Evolutionary conservation across 2,888 invertebrate genomes (phyloP).

Genomic region (Stenodema calcarata): DNA sequence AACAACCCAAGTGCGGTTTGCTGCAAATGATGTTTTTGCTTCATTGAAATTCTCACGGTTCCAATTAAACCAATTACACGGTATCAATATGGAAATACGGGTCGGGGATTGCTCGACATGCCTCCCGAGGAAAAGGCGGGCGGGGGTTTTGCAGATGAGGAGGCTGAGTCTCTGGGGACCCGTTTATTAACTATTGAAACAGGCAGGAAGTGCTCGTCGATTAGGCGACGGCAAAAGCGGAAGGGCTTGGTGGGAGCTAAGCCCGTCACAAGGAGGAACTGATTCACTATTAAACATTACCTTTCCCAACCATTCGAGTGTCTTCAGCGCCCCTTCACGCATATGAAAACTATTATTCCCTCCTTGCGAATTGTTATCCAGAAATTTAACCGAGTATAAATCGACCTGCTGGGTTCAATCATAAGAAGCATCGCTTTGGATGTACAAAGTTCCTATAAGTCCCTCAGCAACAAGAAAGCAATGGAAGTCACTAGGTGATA

Average conservation of each 20-base stretch:
- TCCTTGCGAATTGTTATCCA: too few species aligned
- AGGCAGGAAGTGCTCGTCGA: not conserved
- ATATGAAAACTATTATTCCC: too few species aligned
- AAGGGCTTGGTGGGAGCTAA: not conserved
- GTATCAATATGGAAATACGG: not conserved
- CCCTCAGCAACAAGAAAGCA: too few species aligned
- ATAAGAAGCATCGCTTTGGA: too few species aligned
- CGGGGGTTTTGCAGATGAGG: not conserved
- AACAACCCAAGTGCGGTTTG: too few species aligned
- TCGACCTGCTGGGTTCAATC: too few species aligned
- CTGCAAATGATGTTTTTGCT: too few species aligned
- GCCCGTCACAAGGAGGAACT: not conserved
- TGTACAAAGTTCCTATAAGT: too few species aligned
- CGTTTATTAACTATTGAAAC: not conserved
- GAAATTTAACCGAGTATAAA: too few species aligned
- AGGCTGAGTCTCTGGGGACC: not conserved
- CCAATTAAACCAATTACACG: not conserved
- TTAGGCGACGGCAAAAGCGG: not conserved
- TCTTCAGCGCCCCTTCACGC: not conserved
- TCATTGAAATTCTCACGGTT: not conserved
- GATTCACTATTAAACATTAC: not conserved
- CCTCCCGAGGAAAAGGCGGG: not conserved
- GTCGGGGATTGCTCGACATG: too few species aligned
- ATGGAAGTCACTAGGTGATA: too few species aligned
- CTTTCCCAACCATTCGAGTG: not conserved